Conservation (phyloP, 2,797 vertebrate genomes). For the Periparus ater region DNA sequence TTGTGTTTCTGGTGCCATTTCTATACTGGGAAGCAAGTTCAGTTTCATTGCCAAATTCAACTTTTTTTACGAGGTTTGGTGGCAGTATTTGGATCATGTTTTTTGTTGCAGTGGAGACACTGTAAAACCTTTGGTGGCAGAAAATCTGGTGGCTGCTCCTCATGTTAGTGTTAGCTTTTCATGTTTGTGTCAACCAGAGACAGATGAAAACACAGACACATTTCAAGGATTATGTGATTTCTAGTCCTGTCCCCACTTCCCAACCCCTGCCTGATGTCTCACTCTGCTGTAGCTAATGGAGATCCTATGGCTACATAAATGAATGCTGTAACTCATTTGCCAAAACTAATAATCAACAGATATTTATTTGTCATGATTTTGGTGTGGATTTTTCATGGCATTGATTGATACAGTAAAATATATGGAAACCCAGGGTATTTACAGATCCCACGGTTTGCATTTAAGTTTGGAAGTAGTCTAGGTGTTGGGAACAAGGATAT, state of each 20-base stretch:
- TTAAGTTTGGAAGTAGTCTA: background rate
- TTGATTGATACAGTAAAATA: fast-evolving
- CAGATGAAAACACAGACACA: too few species aligned
- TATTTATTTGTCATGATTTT: background rate
- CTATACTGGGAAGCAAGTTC: background rate
- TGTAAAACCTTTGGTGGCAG: background rate
- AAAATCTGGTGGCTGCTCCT: background rate
- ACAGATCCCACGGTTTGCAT: background rate
- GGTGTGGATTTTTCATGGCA: background rate
- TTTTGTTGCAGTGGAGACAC: background rate
- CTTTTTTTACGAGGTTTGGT: background rate
- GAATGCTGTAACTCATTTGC: background rate
- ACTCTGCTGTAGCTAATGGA: background rate
- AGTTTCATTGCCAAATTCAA: background rate
- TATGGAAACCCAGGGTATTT: background rate
- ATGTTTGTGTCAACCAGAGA: background rate
- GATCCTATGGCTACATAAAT: background rate
- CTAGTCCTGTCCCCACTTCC: background rate
- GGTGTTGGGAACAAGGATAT: background rate
- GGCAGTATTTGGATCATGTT: background rate
- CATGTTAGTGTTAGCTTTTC: background rate
- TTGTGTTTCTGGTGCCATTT: background rate
- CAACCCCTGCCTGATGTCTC: fast-evolving
- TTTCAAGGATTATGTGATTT: background rate
- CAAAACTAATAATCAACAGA: background rate